These are phyloP conservation scores for Drosophila littoralis DNA, from an alignment of 1,140 invertebrate species.

Conservation along the genomic window DNA sequence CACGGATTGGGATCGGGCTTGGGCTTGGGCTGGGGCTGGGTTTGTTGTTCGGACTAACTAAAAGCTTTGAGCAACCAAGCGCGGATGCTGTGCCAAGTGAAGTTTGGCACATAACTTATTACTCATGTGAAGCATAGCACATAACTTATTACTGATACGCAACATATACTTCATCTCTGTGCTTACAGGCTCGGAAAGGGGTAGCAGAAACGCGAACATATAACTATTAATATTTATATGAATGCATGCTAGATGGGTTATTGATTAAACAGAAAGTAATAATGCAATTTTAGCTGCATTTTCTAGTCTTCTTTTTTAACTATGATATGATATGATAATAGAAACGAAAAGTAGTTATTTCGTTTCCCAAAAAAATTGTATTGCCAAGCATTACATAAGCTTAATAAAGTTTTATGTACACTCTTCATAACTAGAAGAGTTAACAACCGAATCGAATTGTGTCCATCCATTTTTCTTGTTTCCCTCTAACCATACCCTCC, in stretches of 20 bases:
- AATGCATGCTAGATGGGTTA: neutral
- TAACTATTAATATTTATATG: conserved; percentile 15
- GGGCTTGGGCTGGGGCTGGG: neutral
- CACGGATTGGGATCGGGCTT: neutral
- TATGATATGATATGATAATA: too few relatives aligned
- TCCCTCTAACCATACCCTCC: too few relatives aligned
- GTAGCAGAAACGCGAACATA: neutral
- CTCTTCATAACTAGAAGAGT: too few relatives aligned
- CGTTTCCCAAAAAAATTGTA: too few relatives aligned
- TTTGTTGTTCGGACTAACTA: conserved; percentile 6
- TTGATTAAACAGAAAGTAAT: neutral
- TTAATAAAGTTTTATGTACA: too few relatives aligned
- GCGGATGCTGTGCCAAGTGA: conserved; percentile 8
- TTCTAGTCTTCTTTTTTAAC: neutral
- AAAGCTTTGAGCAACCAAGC: conserved; percentile 45
- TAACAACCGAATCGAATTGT: too few relatives aligned
- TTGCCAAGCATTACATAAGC: too few relatives aligned
- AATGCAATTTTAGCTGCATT: neutral
- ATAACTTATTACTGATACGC: conserved; percentile 38
- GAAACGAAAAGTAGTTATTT: too few relatives aligned
- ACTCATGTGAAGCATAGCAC: conserved; percentile 9
- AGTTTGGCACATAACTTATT: conserved; percentile 29
- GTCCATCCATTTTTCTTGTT: too few relatives aligned
- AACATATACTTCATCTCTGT: neutral
- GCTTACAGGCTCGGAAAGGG: neutral